Evolutionary conservation across 2,113 vertebrate species (phyloP).

Genomic region (Plestiodon gilberti): DNA sequence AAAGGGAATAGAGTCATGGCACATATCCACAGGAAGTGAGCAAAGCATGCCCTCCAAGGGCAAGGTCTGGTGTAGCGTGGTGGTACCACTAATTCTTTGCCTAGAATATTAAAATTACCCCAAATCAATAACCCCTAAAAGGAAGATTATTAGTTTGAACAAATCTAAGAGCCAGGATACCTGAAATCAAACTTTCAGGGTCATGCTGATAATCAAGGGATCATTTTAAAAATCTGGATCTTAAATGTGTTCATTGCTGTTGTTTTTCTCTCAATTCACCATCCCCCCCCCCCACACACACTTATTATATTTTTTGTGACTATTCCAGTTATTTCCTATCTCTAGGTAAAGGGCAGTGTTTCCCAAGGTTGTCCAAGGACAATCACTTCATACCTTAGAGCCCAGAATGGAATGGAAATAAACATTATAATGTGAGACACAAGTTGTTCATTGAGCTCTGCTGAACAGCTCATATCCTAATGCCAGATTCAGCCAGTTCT

Average conservation of each 20-base stretch:
- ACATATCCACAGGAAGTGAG: background rate
- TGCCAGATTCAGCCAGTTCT: background rate
- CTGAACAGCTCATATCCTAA: background rate
- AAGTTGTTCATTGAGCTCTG: background rate
- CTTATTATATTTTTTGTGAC: background rate
- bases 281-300: background rate
- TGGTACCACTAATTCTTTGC: too few species aligned
- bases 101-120: too few species aligned
- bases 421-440: too few species aligned
- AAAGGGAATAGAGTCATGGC: background rate
- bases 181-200: background rate
- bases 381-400: accelerated
- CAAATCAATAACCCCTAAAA: too few species aligned
- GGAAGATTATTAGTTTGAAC: too few species aligned
- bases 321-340: background rate
- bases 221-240: background rate
- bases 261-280: too few species aligned
- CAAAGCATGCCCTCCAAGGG: background rate
- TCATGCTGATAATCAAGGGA: background rate
- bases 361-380: too few species aligned
- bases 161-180: too few species aligned
- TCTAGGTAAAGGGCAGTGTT: background rate
- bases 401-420: accelerated
- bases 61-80: background rate
- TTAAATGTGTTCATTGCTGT: background rate